Evolutionary conservation across 2,797 vertebrate species (phyloP).

Genomic region (Diglossa cyanea): DNA sequence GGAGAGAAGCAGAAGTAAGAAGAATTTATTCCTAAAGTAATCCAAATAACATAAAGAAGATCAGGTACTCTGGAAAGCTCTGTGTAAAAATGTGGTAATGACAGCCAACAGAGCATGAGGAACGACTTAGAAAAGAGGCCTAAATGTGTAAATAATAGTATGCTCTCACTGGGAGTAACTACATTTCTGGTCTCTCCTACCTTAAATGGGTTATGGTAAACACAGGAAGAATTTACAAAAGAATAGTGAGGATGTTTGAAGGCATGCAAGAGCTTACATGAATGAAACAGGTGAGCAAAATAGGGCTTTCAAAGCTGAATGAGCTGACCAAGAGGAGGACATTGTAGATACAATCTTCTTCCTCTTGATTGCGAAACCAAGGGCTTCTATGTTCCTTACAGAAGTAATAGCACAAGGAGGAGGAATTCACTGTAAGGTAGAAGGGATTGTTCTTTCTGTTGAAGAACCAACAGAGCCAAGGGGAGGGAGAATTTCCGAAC

Average conservation of each 20-base stretch:
- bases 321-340: not conserved
- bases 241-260: not conserved
- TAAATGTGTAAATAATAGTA: not conserved
- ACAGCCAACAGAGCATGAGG: not conserved
- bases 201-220: not conserved
- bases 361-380: not conserved
- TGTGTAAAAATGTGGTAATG: not conserved
- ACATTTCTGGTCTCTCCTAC: not conserved
- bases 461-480: not conserved
- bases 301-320: not conserved
- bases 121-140: not conserved
- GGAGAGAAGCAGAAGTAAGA: not conserved
- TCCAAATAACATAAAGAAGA: not conserved
- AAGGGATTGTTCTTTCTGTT: not conserved
- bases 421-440: not conserved
- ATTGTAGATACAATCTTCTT: not conserved
- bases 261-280: not conserved
- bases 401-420: not conserved
- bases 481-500: not conserved
- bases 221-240: not conserved
- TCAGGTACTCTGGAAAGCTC: not conserved
- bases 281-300: not conserved
- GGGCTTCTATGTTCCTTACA: not conserved
- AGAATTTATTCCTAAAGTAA: not conserved
- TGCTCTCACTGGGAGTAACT: not conserved